These are phyloP conservation scores for Panzeria rudis DNA, from an alignment of 2,888 invertebrate species.

Conservation along the genomic window DNA sequence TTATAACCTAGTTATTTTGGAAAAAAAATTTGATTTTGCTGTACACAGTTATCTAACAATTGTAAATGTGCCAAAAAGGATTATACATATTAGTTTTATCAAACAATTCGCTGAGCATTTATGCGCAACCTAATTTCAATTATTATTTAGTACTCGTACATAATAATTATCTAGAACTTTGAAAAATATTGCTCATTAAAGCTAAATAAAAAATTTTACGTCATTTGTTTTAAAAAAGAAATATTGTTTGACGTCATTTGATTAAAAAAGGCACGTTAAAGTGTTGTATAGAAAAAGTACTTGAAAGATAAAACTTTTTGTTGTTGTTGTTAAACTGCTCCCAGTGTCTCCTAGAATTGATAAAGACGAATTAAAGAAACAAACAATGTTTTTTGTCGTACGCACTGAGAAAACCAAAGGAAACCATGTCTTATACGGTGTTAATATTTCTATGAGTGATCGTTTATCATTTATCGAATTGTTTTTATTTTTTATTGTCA, in stretches of 20 bases:
- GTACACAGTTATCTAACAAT: too few species aligned
- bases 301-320: slow-evolving; percentile 11
- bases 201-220: slow-evolving; percentile 46
- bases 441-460: slow-evolving; percentile 30
- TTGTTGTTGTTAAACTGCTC: slow-evolving; percentile 36
- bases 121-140: background rate
- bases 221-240: slow-evolving; percentile 48
- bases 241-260: slow-evolving; percentile 65
- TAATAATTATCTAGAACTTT: background rate
- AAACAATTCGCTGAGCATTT: background rate
- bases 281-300: background rate
- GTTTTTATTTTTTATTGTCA: slow-evolving; percentile 31
- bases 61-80: background rate
- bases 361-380: slow-evolving; percentile 34
- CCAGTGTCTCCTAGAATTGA: slow-evolving; percentile 56
- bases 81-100: background rate
- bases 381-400: slow-evolving; percentile 1
- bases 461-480: slow-evolving; percentile 30
- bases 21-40: too few species aligned
- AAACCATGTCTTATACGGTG: background rate
- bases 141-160: background rate
- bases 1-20: too few species aligned
- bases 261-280: slow-evolving; percentile 41
- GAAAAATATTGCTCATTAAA: slow-evolving; percentile 47
- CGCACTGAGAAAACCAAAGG: background rate